Evolutionary conservation across 2,113 vertebrate genomes (phyloP).

Genomic region (Pedionomus torquatus): DNA sequence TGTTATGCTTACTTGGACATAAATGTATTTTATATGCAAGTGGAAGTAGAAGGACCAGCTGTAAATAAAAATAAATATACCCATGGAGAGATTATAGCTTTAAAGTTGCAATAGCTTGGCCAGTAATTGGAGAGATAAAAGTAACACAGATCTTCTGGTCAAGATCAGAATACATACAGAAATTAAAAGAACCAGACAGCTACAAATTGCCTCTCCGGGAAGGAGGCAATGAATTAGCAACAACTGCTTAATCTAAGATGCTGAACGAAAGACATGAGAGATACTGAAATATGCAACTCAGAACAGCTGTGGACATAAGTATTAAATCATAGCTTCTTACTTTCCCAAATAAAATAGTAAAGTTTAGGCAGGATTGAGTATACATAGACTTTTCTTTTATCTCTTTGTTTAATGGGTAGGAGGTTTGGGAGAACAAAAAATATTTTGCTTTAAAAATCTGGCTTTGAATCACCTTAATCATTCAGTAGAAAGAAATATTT

Average conservation of each 20-base stretch:
- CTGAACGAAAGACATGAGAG: neutral
- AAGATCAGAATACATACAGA: neutral
- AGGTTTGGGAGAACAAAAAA: neutral
- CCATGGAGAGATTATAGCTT: neutral
- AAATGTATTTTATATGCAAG: neutral
- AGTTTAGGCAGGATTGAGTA: neutral
- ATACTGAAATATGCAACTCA: neutral
- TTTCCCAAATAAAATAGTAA: neutral
- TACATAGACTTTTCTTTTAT: neutral
- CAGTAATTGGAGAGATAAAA: neutral
- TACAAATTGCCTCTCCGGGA: neutral
- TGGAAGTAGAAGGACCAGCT: neutral
- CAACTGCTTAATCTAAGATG: neutral
- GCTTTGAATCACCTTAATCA: neutral
- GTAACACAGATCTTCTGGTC: neutral
- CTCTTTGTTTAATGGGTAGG: neutral
- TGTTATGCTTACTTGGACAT: neutral
- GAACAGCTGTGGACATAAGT: neutral
- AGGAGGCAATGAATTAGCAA: neutral
- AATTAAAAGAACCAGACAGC: neutral
- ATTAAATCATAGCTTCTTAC: neutral
- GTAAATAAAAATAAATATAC: neutral
- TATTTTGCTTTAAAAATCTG: neutral
- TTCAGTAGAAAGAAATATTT: slow-evolving; percentile 17
- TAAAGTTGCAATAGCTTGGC: neutral